Percentiles rank a stretch among this genome's conserved stretches.
Conservation (phyloP, 1,140 invertebrate genomes). For the Zaprionus taronus region DNA sequence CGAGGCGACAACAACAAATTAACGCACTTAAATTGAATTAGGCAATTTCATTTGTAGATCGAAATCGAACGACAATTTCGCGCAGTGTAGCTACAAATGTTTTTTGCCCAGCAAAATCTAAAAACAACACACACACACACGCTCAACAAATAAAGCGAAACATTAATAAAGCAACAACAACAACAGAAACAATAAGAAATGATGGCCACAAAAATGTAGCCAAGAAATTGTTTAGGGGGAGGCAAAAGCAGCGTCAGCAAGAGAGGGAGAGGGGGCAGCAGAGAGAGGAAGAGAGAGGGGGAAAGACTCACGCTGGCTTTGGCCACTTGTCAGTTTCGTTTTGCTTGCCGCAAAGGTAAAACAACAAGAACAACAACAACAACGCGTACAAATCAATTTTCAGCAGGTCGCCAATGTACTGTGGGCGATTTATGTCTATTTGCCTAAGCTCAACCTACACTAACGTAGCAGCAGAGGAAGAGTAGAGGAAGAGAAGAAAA, state of each 20-base stretch:
- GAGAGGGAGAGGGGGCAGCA: neutral
- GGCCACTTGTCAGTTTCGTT: slow-evolving; percentile 42
- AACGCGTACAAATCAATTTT: slow-evolving; percentile 71
- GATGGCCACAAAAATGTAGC: slow-evolving; percentile 55
- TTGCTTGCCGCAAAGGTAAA: slow-evolving; percentile 28
- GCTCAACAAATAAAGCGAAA: slow-evolving; percentile 44
- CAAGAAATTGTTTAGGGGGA: slow-evolving; percentile 41
- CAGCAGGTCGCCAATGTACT: slow-evolving; percentile 22
- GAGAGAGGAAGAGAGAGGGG: neutral
- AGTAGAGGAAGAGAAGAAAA: neutral
- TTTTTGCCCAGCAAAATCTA: slow-evolving; percentile 41
- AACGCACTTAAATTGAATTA: neutral
- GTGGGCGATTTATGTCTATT: slow-evolving; percentile 59
- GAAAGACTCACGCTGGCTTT: slow-evolving; percentile 4
- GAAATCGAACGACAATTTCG: slow-evolving; percentile 26
- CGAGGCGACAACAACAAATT: neutral
- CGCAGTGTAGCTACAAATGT: slow-evolving; percentile 43
- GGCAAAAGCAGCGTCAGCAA: neutral
- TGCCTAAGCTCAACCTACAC: slow-evolving; percentile 59
- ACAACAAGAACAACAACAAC: slow-evolving; percentile 38
- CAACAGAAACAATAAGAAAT: slow-evolving; percentile 30
- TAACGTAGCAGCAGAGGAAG: neutral
- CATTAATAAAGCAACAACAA: slow-evolving; percentile 54
- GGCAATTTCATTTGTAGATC: neutral
- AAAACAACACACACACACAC: slow-evolving; percentile 48